A percentile compares a stretch with the other conserved stretches of the same genome.
phyloP scores from a whole-genome alignment of 2,888 invertebrate species.

The Thymelicus acteon region DNA sequence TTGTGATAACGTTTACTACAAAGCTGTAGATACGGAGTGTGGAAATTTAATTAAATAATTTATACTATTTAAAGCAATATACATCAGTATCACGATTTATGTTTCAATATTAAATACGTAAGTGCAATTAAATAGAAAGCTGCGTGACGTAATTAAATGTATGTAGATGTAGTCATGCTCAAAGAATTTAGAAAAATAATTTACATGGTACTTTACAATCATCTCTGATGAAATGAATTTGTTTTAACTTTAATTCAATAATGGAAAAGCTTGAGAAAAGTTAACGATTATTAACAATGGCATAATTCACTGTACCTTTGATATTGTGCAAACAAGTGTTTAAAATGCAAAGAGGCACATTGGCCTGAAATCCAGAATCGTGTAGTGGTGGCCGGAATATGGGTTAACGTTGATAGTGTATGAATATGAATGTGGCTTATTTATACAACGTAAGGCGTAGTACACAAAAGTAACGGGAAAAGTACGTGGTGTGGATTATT shows the following conservation, averaged over 20 bases:
- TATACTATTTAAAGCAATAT: too few species aligned
- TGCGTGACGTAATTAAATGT: too few species aligned
- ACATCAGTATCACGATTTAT: too few species aligned
- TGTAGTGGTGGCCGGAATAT: slow-evolving; percentile 9
- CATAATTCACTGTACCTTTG: slow-evolving; percentile 11
- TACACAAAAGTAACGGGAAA: not conserved
- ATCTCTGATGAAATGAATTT: not conserved
- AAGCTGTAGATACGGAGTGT: too few species aligned
- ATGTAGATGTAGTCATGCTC: too few species aligned
- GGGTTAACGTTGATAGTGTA: slow-evolving; percentile 29
- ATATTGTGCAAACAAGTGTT: slow-evolving; percentile 13
- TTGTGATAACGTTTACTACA: too few species aligned
- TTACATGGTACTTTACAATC: not conserved
- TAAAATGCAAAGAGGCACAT: slow-evolving; percentile 22
- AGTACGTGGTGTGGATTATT: too few species aligned
- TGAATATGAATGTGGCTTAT: slow-evolving; percentile 27
- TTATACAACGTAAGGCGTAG: slow-evolving; percentile 4
- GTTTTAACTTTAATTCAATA: not conserved
- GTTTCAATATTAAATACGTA: too few species aligned
- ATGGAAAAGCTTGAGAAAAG: not conserved
- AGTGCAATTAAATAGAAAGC: too few species aligned
- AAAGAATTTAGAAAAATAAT: not conserved
- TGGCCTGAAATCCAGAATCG: slow-evolving; percentile 14
- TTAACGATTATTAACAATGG: not conserved
- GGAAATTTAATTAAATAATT: too few species aligned